Base-by-base conservation (phyloP, 23 tunicate genomes). In the Diplosoma virens region DNA sequence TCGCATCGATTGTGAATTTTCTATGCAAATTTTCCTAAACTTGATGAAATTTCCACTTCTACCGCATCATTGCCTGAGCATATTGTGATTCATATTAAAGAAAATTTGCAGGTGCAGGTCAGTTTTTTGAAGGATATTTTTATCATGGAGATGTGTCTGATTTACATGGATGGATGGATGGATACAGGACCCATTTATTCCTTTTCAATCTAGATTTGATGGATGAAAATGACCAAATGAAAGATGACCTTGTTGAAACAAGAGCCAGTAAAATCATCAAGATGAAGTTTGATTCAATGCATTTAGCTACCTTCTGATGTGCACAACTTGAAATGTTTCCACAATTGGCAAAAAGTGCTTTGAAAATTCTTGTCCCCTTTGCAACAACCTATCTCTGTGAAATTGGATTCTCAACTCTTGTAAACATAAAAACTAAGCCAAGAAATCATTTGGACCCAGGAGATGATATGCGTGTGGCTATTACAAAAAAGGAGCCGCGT, bases 11-110 rank as follows among this genome's bases (percentile, higher is more conserved):
- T 68, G 75, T 68, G 75, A 27, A 68, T 34, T 34, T n/a, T 11
- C 55, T 68, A 68, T 36, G 75, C 54, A 68, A 68, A 68, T 68
- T 68, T 68, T 68, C 25, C 75, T 27, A 68, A 68, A 68, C 23
- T 68, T 68, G 55, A 68, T 68, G 32, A 68, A 68, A 55, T 68
- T 68, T 68, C 23, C 55, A 68, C 30, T 68, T 68, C 75, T 21
- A 68, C 75, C 30, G 27, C 30, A 21, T 68, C 75, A 33, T 68
- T 68, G 30, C 75, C 75, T 23, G 75, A 33, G 32, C 75, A 68
- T 68, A 21, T 68, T 68, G 75, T 37, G 55, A 68, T 7, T 68
- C 16, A 68, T 34, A 68, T 36, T 11, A 33, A 68, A 36, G 75
- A 68, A 68, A 54, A 68, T 26, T 36, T 68, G 55, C 75, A 68